Conservation (phyloP, 2,113 vertebrate species). For the Cepphus grylle region DNA sequence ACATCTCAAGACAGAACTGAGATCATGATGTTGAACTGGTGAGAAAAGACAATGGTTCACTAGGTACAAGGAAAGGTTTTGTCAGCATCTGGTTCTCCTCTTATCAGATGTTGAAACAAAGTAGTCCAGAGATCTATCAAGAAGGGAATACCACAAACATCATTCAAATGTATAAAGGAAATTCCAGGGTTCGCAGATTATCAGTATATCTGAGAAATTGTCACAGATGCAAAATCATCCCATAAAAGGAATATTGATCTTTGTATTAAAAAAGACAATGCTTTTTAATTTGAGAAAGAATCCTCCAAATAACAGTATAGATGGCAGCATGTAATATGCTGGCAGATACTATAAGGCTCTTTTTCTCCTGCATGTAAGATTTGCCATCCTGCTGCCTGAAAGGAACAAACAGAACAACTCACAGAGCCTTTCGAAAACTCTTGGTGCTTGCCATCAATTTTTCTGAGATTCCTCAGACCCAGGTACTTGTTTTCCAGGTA, state of each 20-base stretch:
- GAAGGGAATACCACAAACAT: neutral
- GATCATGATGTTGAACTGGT: neutral
- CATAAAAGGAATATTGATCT: neutral
- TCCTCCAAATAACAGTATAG: neutral
- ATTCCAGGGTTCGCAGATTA: neutral
- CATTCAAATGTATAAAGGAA: constrained; percentile 15
- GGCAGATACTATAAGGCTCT: neutral
- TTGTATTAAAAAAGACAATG: neutral
- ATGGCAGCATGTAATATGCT: neutral
- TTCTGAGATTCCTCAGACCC: neutral
- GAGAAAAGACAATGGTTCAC: neutral
- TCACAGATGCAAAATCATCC: neutral
- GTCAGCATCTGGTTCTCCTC: neutral
- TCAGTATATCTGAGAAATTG: neutral
- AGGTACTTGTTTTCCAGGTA: neutral
- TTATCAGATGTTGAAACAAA: neutral
- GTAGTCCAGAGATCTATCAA: neutral
- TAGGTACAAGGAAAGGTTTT: neutral
- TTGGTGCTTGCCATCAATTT: neutral
- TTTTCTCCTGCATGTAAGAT: neutral
- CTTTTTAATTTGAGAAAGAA: neutral
- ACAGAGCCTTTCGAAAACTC: neutral
- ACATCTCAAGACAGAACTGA: neutral
- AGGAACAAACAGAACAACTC: neutral
- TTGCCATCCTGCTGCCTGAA: neutral